These are phyloP conservation scores for Metallyticus violacea DNA, from an alignment of 2,888 invertebrate genomes.

Conservation along the genomic window DNA sequence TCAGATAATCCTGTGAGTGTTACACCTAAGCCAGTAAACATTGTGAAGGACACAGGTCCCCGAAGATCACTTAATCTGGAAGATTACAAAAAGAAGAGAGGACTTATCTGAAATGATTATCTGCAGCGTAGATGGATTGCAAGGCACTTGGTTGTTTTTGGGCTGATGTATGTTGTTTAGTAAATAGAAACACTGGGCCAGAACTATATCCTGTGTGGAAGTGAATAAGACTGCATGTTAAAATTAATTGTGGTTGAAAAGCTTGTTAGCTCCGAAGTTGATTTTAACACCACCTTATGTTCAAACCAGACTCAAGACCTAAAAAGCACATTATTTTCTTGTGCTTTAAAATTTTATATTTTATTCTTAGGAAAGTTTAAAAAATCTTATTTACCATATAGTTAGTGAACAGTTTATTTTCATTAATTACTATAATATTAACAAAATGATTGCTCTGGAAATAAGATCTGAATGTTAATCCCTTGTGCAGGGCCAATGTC, in stretches of 20 bases:
- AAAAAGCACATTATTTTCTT: not conserved
- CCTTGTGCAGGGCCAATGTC: not conserved
- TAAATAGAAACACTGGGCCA: not conserved
- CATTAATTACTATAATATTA: not conserved
- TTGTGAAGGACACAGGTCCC: conserved; percentile 76
- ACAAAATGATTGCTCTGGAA: not conserved
- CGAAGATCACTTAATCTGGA: conserved; percentile 83
- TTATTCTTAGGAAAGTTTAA: not conserved
- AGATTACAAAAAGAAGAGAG: conserved; percentile 90
- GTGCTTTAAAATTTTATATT: too few species aligned
- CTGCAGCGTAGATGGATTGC: not conserved
- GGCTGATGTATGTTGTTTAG: not conserved
- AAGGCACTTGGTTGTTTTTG: not conserved
- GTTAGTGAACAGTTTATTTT: not conserved
- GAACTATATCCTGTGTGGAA: not conserved
- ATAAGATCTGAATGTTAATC: not conserved
- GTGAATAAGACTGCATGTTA: not conserved
- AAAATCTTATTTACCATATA: not conserved
- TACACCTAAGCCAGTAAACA: conserved; percentile 70
- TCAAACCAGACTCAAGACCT: not conserved
- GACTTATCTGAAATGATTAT: conserved; percentile 65
- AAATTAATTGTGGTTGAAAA: not conserved
- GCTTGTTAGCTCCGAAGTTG: not conserved
- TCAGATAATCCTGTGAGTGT: conserved; percentile 67
- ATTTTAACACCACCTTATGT: not conserved